Evolutionary conservation across 2,888 invertebrate genomes (phyloP).

Genomic region (Drosophila quinaria): DNA sequence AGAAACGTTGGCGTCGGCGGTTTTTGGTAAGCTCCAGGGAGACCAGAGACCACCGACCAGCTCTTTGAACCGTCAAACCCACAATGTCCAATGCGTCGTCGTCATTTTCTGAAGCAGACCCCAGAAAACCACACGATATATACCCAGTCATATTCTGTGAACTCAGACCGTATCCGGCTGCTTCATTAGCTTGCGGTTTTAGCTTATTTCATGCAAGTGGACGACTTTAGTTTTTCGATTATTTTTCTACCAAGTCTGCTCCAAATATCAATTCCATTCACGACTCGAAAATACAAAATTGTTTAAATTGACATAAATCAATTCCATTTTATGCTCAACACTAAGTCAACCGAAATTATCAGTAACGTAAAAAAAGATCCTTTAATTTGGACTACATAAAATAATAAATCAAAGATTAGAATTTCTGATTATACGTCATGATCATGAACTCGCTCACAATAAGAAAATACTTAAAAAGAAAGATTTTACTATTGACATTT

Average conservation of each 20-base stretch:
- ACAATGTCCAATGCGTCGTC: conserved; percentile 59
- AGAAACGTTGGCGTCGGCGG: conserved; percentile 52
- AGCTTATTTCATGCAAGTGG: conserved; percentile 28
- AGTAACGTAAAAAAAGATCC: no score
- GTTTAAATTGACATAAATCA: background rate
- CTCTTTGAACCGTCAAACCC: conserved; percentile 70
- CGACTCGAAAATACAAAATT: background rate
- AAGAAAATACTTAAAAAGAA: no score
- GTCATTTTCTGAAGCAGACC: conserved; percentile 38
- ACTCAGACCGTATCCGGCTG: conserved; percentile 32
- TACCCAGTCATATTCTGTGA: conserved; percentile 28
- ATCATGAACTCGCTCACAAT: no score
- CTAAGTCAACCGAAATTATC: no score
- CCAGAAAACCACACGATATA: conserved; percentile 33
- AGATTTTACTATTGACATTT: no score
- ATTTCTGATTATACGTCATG: no score
- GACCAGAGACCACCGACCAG: conserved; percentile 51
- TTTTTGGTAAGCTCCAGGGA: conserved; percentile 69
- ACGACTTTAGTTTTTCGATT: conserved; percentile 13
- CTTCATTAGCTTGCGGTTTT: conserved; percentile 77
- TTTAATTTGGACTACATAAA: no score
- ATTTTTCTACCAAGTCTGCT: conserved; percentile 18
- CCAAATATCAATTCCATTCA: background rate
- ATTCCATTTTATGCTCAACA: background rate
- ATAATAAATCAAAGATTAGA: no score